These are phyloP conservation scores for Ophion ventricosus DNA, from an alignment of 2,888 invertebrate genomes.

Conservation along the genomic window DNA sequence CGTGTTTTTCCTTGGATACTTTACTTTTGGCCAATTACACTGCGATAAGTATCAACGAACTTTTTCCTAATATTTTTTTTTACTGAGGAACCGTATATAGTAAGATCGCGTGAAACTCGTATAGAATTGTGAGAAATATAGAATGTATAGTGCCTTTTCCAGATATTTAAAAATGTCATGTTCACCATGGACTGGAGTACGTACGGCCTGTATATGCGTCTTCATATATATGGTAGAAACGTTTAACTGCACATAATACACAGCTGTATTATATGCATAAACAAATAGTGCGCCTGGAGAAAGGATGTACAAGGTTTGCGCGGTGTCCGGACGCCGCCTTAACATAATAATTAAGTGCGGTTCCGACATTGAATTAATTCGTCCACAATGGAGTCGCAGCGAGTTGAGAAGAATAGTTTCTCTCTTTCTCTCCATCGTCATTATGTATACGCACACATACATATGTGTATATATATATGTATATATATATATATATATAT, in stretches of 20 bases:
- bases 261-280: constrained; percentile 54
- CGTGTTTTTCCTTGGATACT: constrained; percentile 3
- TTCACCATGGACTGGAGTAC: constrained; percentile 7
- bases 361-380: constrained; percentile 75
- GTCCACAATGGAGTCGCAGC: constrained; percentile 69
- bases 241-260: constrained; percentile 20
- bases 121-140: too few species aligned
- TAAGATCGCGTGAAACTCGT: too few species aligned
- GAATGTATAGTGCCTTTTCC: not conserved
- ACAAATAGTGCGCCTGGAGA: constrained; percentile 61
- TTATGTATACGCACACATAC: not conserved
- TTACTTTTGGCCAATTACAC: not conserved
- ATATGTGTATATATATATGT: constrained; percentile 19
- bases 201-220: not conserved
- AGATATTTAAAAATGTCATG: constrained; percentile 1
- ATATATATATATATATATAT: not conserved
- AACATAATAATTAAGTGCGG: constrained; percentile 75
- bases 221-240: not conserved
- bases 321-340: constrained; percentile 56
- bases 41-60: not conserved
- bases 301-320: constrained; percentile 50
- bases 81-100: too few species aligned
- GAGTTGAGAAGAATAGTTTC: constrained; percentile 44
- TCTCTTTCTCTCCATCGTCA: constrained; percentile 28
- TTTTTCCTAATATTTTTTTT: not conserved